These are phyloP conservation scores for Hydrotaea diabolus DNA, from an alignment of 2,888 invertebrate genomes.

Conservation along the genomic window DNA sequence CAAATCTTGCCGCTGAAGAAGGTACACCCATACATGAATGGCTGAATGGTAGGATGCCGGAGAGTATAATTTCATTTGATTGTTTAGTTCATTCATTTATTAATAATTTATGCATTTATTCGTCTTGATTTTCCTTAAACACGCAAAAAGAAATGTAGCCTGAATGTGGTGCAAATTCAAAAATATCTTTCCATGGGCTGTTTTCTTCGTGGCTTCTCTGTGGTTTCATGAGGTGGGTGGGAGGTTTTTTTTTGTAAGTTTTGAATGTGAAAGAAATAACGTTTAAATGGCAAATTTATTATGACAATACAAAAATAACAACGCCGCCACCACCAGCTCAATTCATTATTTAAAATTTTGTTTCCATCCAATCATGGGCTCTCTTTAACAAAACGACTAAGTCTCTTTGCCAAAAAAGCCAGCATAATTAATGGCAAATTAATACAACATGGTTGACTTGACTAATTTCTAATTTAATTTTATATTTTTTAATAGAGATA, in stretches of 20 bases:
- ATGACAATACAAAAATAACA: no score
- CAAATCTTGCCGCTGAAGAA: neutral
- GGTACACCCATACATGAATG: neutral
- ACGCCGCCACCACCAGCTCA: no score
- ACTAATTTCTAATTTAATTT: no score
- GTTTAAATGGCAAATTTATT: conserved; percentile 4
- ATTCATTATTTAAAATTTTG: no score
- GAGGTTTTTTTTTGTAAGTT: neutral
- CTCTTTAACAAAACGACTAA: no score
- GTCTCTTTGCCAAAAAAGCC: no score
- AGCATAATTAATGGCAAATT: no score
- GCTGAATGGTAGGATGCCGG: neutral
- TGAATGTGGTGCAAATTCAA: neutral
- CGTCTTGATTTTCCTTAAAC: conserved; percentile 56
- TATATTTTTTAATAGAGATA: no score
- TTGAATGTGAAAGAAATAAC: neutral
- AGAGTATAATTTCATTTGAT: neutral
- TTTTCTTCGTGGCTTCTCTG: neutral
- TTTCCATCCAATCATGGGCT: no score
- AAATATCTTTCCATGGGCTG: neutral
- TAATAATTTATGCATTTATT: conserved; percentile 64
- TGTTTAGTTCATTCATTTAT: conserved; percentile 32
- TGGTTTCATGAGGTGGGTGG: neutral
- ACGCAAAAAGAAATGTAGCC: conserved; percentile 48
- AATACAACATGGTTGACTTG: no score